Evolutionary conservation across 35 echinoderm and acorn worm genomes (phyloP), one percentile per base, ranked within the genome.

Genomic region (Holothuria glaberrima): DNA sequence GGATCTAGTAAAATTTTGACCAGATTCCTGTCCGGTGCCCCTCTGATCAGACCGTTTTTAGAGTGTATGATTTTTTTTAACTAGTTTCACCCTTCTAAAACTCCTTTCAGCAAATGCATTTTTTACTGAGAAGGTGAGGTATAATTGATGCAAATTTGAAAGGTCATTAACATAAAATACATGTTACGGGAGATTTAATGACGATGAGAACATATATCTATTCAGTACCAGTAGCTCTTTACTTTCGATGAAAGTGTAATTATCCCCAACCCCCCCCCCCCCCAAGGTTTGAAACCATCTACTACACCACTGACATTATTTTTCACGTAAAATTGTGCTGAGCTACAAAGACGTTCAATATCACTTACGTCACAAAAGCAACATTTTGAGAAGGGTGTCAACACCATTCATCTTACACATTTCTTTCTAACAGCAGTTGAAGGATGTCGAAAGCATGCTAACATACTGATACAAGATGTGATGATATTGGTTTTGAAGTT

Each of bases 61-160:
- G n/a, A n/a, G n/a, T n/a, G n/a, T n/a, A n/a, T n/a, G n/a, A n/a
- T n/a, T n/a, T n/a, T n/a, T 18, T 72, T 72, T 36, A 72, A 72
- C 28, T 9, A 72, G 14, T 72, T 72, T 72, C 7, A 72, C 0
- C 68, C 68, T 72, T 6, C 29, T 72, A 72, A 72, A 72, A 72
- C 68, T 72, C 28, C 68, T 72, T 72, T 72, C 71, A 75, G 31
- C 71, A 75, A 75, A 75, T 16, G 32, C 71, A 75, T 30, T 75
- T 26, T 18, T 48, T 10, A 75, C 71, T 75, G 71, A 30, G 9
- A 75, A 75, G 14, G 71, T 75, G 16, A 35, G 14, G 71, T 33
- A 75, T 75, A 75, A 12, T 75, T 75, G 9, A 75, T 48, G 20
- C 34, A 75, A 41, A 75, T 19, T 18, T 32, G 45, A 34, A 4